Evolutionary conservation across 2,113 vertebrate genomes (phyloP), one percentile per base, ranked within the genome.

Genomic region (Tetraodon nigroviridis): DNA sequence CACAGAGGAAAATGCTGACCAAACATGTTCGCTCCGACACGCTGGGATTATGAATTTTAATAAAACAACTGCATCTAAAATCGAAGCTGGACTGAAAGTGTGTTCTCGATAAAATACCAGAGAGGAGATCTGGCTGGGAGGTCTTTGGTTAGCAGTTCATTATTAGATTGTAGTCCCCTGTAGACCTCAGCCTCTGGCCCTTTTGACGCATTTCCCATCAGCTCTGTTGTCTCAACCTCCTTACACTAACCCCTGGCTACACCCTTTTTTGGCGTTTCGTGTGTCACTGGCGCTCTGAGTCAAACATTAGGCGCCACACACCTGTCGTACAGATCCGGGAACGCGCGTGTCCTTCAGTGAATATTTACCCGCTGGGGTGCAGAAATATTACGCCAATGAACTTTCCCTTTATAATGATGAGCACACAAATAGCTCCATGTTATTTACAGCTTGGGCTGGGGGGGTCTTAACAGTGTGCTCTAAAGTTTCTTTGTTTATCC

Each of bases 281-380:
- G 19, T 64, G 76, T 83, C 58, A 69, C 50, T 45, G 45, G 55
- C 12, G 16, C 47, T 83, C 51, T 24, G 14, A 50, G 56, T 71
- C 67, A 72, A 67, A 46, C 48, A 54, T 6, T 47, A 70, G 55
- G 41, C 54, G 32, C 32, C n/a, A 41, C 42, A 55, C 85, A 87
- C 86, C 82, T 87, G 82, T 84, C 83, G 76, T 80, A 78, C 73
- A 71, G 71, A 69, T 44, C 57, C 10, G n/a, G 49, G 7, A 4
- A 44, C 56, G 21, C 37, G 32, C 22, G 12, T 32, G 62, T 69
- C 69, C 75, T 69, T 63, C 24, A 47, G 44, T n/a, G 58, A 37
- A 48, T 37, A 69, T 55, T 41, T 41, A 45, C 16, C 49, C 13
- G 11, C 12, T 11, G 8, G 18, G 29, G 27, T 4, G 4, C 16